These are phyloP conservation scores for Nothocercus nigrocapillus DNA, from an alignment of 2,113 vertebrate species.

Conservation along the genomic window DNA sequence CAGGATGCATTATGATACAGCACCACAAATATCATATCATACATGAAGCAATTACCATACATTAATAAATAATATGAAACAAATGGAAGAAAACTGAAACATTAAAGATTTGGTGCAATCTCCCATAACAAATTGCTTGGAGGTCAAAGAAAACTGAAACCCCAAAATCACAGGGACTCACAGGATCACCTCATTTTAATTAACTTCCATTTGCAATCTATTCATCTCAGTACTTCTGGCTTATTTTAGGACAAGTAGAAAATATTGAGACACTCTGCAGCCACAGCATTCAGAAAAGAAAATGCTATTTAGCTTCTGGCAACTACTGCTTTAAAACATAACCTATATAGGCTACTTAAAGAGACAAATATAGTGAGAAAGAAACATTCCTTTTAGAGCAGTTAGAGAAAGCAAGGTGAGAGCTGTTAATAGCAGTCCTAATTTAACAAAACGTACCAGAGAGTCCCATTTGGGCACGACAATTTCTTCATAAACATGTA, in stretches of 20 bases:
- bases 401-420: background rate
- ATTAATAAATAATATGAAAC: rapidly evolving
- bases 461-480: background rate
- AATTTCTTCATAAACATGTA: background rate
- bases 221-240: background rate
- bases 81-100: background rate
- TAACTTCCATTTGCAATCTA: background rate
- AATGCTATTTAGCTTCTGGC: background rate
- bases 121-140: background rate
- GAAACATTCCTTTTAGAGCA: background rate
- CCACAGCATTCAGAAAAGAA: background rate
- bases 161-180: rapidly evolving
- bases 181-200: background rate
- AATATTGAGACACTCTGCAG: background rate
- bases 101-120: background rate
- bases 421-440: background rate
- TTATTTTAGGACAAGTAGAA: background rate
- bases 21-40: background rate
- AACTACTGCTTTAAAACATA: background rate
- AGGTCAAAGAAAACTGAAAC: background rate
- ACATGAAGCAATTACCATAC: background rate
- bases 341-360: background rate
- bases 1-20: background rate
- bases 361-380: background rate
- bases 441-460: background rate